Percentiles rank a stretch among this genome's conserved stretches.
phyloP scores from a whole-genome alignment of 2,888 invertebrate species.

The Hirudinaria manillensis region DNA sequence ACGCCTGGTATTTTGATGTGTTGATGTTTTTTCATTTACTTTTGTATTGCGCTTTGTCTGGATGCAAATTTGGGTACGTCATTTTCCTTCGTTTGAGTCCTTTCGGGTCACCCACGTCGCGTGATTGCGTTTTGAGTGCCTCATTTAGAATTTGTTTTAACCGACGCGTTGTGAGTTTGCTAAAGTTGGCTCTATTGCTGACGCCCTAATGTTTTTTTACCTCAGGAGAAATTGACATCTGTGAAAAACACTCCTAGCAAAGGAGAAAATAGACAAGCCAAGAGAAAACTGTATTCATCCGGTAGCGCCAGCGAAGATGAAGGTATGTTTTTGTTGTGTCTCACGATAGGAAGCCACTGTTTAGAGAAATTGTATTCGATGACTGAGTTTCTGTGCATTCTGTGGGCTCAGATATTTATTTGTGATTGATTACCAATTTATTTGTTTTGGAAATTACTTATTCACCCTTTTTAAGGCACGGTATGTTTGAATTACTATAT shows the following conservation, averaged over 20 bases:
- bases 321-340: constrained; percentile 21
- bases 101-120: background rate
- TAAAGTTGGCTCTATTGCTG: too few relatives aligned
- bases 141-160: background rate
- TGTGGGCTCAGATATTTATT: too few relatives aligned
- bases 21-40: constrained; percentile 3
- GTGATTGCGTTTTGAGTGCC: background rate
- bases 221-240: constrained; percentile 36
- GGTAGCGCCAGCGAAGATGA: constrained; percentile 38
- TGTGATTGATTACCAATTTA: too few relatives aligned
- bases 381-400: too few relatives aligned
- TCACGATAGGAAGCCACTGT: too few relatives aligned
- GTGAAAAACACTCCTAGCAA: constrained; percentile 36
- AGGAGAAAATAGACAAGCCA: constrained; percentile 35
- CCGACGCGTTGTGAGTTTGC: background rate
- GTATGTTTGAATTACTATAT: too few relatives aligned
- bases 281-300: constrained; percentile 37
- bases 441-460: too few relatives aligned
- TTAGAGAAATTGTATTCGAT: too few relatives aligned
- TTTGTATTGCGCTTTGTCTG: background rate
- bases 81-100: background rate
- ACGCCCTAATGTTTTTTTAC: background rate
- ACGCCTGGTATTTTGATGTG: background rate
- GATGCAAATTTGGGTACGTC: background rate
- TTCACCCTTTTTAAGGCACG: too few relatives aligned